These are phyloP conservation scores for Sinelater perroti DNA, from an alignment of 2,888 invertebrate species.

Conservation along the genomic window DNA sequence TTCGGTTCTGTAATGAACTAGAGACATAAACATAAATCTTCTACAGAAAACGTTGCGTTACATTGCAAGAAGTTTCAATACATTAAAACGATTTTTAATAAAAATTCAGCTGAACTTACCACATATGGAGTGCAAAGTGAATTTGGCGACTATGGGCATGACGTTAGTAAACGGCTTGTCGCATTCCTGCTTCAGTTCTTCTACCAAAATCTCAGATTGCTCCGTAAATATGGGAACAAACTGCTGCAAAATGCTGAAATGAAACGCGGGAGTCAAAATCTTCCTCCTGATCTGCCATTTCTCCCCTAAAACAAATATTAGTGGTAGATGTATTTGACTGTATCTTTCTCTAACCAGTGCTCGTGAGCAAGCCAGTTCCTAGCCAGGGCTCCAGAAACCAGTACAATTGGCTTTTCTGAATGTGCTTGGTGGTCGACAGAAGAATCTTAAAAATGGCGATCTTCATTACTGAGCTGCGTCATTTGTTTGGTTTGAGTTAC, in stretches of 20 bases:
- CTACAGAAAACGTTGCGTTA: too few species aligned
- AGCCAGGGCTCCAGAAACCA: conserved; percentile 55
- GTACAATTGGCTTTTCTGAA: conserved; percentile 53
- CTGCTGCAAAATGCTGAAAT: conserved; percentile 57
- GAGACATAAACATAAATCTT: too few species aligned
- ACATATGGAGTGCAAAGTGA: conserved; percentile 65
- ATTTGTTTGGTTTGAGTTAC: conserved; percentile 37
- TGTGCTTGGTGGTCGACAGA: conserved; percentile 50
- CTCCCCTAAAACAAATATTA: conserved; percentile 46
- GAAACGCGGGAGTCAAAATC: conserved; percentile 59
- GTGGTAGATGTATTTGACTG: conserved; percentile 12
- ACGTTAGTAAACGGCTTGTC: conserved; percentile 56
- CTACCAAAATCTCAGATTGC: conserved; percentile 49
- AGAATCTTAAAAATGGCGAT: conserved; percentile 46
- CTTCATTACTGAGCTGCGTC: background rate
- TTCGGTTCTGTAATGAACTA: too few species aligned
- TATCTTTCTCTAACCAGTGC: too few species aligned
- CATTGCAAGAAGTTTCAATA: too few species aligned
- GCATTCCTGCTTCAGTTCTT: conserved; percentile 44
- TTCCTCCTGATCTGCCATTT: conserved; percentile 60
- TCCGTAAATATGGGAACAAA: conserved; percentile 54
- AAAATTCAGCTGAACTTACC: conserved; percentile 42
- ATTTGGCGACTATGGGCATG: conserved; percentile 60
- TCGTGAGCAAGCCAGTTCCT: conserved; percentile 56
- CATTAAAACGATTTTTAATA: background rate